Conservation (phyloP, 1,140 invertebrate genomes). For the silkworm (Bombyx mori) region DNA sequence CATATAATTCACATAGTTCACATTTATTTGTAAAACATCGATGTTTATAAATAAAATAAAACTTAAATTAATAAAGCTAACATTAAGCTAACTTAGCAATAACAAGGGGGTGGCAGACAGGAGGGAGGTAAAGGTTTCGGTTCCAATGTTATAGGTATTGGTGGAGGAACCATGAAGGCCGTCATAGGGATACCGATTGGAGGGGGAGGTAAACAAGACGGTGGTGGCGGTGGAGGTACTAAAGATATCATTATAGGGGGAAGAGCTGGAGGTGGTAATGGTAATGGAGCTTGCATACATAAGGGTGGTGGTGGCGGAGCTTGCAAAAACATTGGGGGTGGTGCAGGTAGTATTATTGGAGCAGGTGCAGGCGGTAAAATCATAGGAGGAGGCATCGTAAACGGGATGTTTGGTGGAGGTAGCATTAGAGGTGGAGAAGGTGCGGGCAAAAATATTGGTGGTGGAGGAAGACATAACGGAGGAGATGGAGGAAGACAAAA, state of each 20-base stretch:
- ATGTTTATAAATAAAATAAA: background rate
- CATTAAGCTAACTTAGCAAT: conserved; percentile 14
- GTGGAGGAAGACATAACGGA: conserved; percentile 10
- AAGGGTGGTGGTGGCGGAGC: conserved; percentile 18
- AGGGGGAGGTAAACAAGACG: conserved; percentile 22
- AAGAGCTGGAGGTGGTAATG: conserved; percentile 7
- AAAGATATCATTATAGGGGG: conserved; percentile 9
- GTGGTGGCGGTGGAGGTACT: conserved; percentile 8
- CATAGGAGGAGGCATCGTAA: conserved; percentile 16
- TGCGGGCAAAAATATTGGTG: conserved; percentile 9
- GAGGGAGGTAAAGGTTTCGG: conserved; percentile 35
- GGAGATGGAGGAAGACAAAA: conserved; percentile 15
- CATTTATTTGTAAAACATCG: no score
- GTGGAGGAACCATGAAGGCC: conserved; percentile 45
- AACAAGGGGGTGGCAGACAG: conserved; percentile 16
- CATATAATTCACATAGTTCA: no score
- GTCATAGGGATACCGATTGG: conserved; percentile 43
- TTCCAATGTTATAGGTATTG: conserved; percentile 43
- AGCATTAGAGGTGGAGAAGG: conserved; percentile 12
- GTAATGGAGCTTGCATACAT: conserved; percentile 18
- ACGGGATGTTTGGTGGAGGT: conserved; percentile 14
- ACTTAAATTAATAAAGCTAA: conserved; percentile 1
- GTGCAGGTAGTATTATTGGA: conserved; percentile 8
- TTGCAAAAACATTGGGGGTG: conserved; percentile 16
- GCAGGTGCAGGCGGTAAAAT: conserved; percentile 8